These are phyloP conservation scores for Nycteola revayana DNA, from an alignment of 2,888 invertebrate genomes.

Conservation along the genomic window DNA sequence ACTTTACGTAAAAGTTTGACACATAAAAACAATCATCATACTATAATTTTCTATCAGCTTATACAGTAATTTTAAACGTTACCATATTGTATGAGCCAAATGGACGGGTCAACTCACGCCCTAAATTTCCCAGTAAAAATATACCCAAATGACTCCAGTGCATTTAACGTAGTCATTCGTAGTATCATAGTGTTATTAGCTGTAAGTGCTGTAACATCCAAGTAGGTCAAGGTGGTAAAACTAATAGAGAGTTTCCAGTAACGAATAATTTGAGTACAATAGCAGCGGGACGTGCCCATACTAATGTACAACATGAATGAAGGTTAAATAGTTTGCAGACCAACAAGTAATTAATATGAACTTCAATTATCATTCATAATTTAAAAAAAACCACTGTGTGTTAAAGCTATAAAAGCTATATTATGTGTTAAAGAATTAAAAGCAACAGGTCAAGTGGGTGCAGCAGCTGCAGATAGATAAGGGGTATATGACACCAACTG, in stretches of 20 bases:
- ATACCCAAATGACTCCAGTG: constrained; percentile 15
- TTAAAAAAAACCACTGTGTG: too few species aligned
- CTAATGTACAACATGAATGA: constrained; percentile 22
- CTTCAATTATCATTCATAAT: too few species aligned
- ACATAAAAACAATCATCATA: too few species aligned
- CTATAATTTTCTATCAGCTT: too few species aligned
- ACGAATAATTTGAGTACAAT: constrained; percentile 38
- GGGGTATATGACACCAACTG: too few species aligned
- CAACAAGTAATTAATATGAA: too few species aligned
- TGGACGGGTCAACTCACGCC: constrained; percentile 2
- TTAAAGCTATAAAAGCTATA: too few species aligned
- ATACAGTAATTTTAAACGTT: too few species aligned
- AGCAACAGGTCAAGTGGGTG: too few species aligned
- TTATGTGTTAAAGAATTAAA: too few species aligned
- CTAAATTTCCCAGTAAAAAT: constrained; percentile 1
- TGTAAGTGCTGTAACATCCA: constrained; percentile 11
- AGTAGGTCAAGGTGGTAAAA: constrained; percentile 47
- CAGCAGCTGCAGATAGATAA: constrained; percentile 1
- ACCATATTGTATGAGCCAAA: constrained; percentile 2
- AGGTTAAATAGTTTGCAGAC: constrained; percentile 26
- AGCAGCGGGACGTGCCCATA: constrained; percentile 43
- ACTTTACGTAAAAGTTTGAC: too few species aligned
- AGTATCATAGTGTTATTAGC: constrained; percentile 22
- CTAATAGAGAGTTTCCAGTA: constrained; percentile 49
- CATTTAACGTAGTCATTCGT: constrained; percentile 19